Conservation (phyloP, 2,113 vertebrate genomes). For the Morone chrysops region DNA sequence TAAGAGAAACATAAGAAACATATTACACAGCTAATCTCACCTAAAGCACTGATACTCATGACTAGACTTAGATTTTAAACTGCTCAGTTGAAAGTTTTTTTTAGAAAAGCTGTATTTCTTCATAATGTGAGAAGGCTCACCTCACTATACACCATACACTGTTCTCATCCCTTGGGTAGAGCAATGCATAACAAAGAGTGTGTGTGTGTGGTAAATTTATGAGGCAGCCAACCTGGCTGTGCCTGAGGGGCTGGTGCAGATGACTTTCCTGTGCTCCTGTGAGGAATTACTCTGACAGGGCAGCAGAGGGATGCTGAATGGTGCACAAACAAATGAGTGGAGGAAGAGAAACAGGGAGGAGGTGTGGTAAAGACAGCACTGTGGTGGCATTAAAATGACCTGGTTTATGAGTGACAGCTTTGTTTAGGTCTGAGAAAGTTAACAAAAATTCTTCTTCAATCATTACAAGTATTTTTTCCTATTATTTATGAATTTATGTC, state of each 20-base stretch:
- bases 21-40: neutral
- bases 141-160: neutral
- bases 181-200: slow-evolving; percentile 59
- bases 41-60: neutral
- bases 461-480: neutral
- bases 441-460: neutral
- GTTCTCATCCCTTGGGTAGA: slow-evolving; percentile 46
- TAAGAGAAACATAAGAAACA: neutral
- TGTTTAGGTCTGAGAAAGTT: neutral
- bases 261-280: slow-evolving; percentile 62
- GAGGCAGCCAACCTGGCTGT: slow-evolving; percentile 50
- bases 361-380: neutral
- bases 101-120: slow-evolving; percentile 31
- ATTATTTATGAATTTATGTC: neutral
- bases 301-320: slow-evolving; percentile 56
- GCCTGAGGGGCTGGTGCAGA: slow-evolving; percentile 63
- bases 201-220: slow-evolving; percentile 63
- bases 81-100: slow-evolving; percentile 18
- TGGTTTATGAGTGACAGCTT: slow-evolving; percentile 22
- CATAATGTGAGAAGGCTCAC: slow-evolving; percentile 25
- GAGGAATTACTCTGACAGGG: slow-evolving; percentile 64
- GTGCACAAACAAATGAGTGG: slow-evolving; percentile 43
- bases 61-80: slow-evolving; percentile 24
- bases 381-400: neutral
- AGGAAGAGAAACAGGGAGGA: slow-evolving; percentile 26